Evolutionary conservation across 2,888 invertebrate species (phyloP), one percentile per base, ranked within the genome.

Genomic region (Mimachlamys varia): DNA sequence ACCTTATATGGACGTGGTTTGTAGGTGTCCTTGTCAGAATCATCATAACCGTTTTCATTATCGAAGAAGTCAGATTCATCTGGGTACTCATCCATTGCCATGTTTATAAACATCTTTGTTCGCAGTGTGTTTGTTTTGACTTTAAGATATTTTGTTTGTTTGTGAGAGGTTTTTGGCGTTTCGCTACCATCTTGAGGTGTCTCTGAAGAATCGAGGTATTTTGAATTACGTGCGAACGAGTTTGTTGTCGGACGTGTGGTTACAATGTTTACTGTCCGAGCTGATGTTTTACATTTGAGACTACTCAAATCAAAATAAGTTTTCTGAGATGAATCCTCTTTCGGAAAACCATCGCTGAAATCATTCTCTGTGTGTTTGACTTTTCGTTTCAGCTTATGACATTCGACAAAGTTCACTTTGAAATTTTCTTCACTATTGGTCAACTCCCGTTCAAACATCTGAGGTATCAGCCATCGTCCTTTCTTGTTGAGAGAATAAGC

Each of bases 401-500:
- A 90, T 89, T 94, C 92, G 49, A 93, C 89, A 15, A 94, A 87
- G 33, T 93, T 92, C 15, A 94, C 91, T 62, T 62, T 62, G 22
- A 62, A 15, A 37, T 92, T 93, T 19, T 92, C 92, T 17, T 93
- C 91, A 0, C 90, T 90, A 37, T 92, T 90, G 10, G 87, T 53
- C 37, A 94, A 91, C 27, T 93, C 92, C 0, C 90, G 90, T 88
- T 93, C 93, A 0, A 95, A 88, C 3, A 92, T 89, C 0, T 92
- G 90, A 3, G 95, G 95, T 0, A 95, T 89, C 7, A 88, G 89
- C 95, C 95, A 95, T 89, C 95, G 89, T 12, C 93, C 91, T 89
- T 93, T 94, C 89, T 95, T 95, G 92, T 95, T 95, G 22, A 95
- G 91, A 0, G 95, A 95, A 87, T 94, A 93, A 0, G 90, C 90